Evolutionary conservation across 37 sponge, comb jelly and placozoan genomes (phyloP).

Genomic region (Tethya wilhelma): DNA sequence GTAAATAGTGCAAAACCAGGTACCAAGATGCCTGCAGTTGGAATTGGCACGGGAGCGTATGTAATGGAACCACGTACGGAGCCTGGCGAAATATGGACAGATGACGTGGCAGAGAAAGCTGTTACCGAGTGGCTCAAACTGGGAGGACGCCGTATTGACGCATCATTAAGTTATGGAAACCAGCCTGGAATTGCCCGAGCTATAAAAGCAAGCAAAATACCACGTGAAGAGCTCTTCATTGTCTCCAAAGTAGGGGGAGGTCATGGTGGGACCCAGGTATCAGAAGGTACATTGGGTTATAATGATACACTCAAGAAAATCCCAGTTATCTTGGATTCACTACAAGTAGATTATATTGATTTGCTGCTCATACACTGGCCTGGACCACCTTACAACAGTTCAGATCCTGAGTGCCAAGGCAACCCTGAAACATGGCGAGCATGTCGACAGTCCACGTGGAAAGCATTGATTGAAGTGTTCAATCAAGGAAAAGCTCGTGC

Average conservation of each 20-base stretch:
- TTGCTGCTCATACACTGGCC: constrained; percentile 41
- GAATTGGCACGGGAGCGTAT: constrained; percentile 35
- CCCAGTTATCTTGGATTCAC: background rate
- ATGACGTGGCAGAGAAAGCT: constrained; percentile 30
- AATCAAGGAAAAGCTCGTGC: constrained; percentile 20
- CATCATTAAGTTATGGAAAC: constrained; percentile 8
- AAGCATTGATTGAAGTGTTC: constrained; percentile 12
- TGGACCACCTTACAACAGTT: background rate
- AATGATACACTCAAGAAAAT: constrained; percentile 19
- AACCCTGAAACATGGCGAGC: background rate
- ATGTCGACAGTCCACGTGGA: constrained; percentile 27
- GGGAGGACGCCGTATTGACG: constrained; percentile 22
- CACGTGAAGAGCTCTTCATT: constrained; percentile 34
- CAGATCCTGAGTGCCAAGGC: background rate
- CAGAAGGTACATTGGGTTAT: no score
- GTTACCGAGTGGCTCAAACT: constrained; percentile 8
- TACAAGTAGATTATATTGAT: constrained; percentile 25
- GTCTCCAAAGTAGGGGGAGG: constrained; percentile 17
- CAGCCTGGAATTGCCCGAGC: constrained; percentile 13
- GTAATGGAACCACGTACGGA: background rate
- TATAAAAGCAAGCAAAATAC: constrained; percentile 15
- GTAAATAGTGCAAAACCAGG: constrained; percentile 33
- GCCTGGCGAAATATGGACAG: constrained; percentile 29
- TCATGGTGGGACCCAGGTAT: no score
- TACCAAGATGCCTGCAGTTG: constrained; percentile 20